These are phyloP conservation scores for Alfaro cultratus DNA, from an alignment of 2,797 vertebrate genomes.

Conservation along the genomic window DNA sequence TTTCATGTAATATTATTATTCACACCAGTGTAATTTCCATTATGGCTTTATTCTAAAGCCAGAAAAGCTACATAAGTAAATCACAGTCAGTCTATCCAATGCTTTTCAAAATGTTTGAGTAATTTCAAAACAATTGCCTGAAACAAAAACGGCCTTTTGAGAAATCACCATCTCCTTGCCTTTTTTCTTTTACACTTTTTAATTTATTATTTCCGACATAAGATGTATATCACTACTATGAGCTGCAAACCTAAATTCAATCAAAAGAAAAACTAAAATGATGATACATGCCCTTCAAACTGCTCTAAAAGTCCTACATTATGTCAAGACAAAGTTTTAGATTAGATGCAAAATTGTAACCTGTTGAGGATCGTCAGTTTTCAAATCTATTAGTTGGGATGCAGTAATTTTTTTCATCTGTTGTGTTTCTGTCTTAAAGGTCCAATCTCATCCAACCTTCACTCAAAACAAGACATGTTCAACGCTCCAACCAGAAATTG, in stretches of 20 bases:
- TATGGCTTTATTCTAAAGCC: background rate
- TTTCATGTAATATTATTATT: background rate
- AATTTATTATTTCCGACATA: background rate
- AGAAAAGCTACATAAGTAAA: background rate
- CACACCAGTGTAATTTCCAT: background rate
- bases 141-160: background rate
- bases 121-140: background rate
- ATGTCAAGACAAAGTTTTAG: constrained; percentile 12
- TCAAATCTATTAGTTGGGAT: background rate
- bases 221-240: background rate
- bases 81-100: background rate
- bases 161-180: background rate
- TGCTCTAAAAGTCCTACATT: background rate
- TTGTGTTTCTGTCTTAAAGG: constrained; percentile 17
- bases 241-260: background rate
- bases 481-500: constrained; percentile 51
- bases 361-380: background rate
- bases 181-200: background rate
- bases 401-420: constrained; percentile 27
- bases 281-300: background rate
- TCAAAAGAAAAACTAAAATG: background rate
- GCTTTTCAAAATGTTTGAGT: background rate
- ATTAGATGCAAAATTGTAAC: constrained; percentile 4
- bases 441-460: constrained; percentile 19
- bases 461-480: constrained; percentile 21